Percentiles rank a stretch among this genome's conserved stretches.
phyloP scores from a whole-genome alignment of 1,140 invertebrate genomes.

The Gryon sp. region DNA sequence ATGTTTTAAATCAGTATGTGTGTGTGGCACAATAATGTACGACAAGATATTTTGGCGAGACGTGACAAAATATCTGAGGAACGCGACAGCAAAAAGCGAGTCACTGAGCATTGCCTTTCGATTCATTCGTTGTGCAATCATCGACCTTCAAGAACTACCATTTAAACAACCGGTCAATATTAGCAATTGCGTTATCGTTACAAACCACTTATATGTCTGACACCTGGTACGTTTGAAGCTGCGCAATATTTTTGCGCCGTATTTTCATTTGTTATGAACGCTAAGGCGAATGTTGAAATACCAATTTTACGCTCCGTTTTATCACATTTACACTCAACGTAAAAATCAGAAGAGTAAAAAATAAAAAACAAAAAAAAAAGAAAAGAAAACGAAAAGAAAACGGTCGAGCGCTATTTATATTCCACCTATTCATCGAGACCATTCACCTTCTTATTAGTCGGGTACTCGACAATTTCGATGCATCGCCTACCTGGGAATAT shows the following conservation, averaged over 20 bases:
- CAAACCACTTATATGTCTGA: constrained; percentile 22
- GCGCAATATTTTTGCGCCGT: neutral
- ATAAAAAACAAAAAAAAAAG: too few relatives aligned
- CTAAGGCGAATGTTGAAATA: too few relatives aligned
- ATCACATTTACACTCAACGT: too few relatives aligned
- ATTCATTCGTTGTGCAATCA: constrained; percentile 33
- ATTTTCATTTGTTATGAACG: constrained; percentile 22
- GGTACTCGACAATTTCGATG: neutral
- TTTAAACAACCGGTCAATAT: constrained; percentile 27
- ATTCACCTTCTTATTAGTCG: constrained; percentile 4
- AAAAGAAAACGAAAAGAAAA: too few relatives aligned
- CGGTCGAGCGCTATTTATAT: too few relatives aligned
- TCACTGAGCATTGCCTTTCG: constrained; percentile 19
- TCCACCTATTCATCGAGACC: constrained; percentile 8
- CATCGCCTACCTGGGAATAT: too few relatives aligned
- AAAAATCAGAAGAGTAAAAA: too few relatives aligned
- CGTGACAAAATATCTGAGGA: constrained; percentile 48
- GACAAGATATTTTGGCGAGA: constrained; percentile 53
- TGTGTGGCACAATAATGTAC: constrained; percentile 25
- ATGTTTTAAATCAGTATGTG: too few relatives aligned
- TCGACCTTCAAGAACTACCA: constrained; percentile 30
- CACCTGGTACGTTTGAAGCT: neutral
- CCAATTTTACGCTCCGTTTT: too few relatives aligned
- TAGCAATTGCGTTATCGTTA: constrained; percentile 21
- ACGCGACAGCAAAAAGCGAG: constrained; percentile 55